Conservation (phyloP, 2,797 vertebrate species). For the Taenioides sp. region DNA sequence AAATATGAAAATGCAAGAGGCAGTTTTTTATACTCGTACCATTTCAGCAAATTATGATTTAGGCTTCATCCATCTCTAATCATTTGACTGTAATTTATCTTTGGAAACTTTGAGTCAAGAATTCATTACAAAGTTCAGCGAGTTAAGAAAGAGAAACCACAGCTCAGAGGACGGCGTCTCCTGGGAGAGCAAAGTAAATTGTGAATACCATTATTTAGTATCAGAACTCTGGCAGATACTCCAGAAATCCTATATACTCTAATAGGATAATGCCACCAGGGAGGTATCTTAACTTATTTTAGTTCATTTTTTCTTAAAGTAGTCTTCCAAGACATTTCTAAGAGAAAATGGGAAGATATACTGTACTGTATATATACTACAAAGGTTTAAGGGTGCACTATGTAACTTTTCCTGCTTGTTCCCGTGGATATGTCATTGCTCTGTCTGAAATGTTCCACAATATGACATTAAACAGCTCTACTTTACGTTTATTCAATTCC, state of each 20-base stretch:
- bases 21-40: background rate
- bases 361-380: background rate
- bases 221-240: background rate
- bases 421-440: too few species aligned
- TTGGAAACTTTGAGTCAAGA: background rate
- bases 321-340: background rate
- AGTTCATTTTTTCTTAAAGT: background rate
- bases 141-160: constrained; percentile 1
- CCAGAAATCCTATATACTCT: background rate
- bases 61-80: constrained; percentile 1
- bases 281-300: background rate
- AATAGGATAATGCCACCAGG: background rate
- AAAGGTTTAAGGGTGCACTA: too few species aligned
- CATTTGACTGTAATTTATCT: constrained; percentile 11
- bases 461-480: too few species aligned
- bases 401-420: too few species aligned
- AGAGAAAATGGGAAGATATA: background rate
- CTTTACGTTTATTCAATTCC: too few species aligned
- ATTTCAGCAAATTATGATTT: constrained; percentile 19
- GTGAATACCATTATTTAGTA: background rate
- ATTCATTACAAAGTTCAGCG: constrained; percentile 6
- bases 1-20: constrained; percentile 15
- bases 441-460: too few species aligned
- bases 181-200: background rate
- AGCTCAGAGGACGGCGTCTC: background rate